Base-by-base conservation (phyloP, 2,113 vertebrate species). In the Mandrillus leucophaeus region DNA sequence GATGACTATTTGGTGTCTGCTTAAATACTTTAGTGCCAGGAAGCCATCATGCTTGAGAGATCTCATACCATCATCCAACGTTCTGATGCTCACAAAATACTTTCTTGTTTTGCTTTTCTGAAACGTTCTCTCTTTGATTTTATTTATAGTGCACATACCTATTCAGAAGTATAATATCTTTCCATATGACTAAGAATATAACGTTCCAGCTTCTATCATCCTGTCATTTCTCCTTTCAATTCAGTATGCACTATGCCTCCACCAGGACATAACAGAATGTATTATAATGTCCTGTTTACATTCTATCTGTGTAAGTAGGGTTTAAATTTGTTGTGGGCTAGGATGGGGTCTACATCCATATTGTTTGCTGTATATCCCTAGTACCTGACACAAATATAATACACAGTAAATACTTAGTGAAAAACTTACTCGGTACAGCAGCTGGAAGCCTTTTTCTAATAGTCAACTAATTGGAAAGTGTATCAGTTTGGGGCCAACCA, bases 331-430 rank as follows among this genome's bases (percentile, higher is more conserved):
- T 32, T 88, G 32, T 50, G 25, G 52, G 17, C 55, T 43, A 64
- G 4, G 5, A 30, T 0, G 0, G 3, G 11, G n/a, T 30, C 79
- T 66, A 27, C 7, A 75, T 73, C 10, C 25, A 27, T 8, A 4
- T 32, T 38, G 16, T 38, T 88, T 48, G 17, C 14, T 70, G 8
- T 52, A 2, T 9, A 23, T 2, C 9, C 32, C 22, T n/a, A 6
- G 0, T 32, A 80, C 8, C 0, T 43, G 50, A 61, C 52, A 43
- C 22, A 75, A 25, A 17, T 16, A 17, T 5, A 13, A 32, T 50
- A 83, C 17, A 40, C 2, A n/a, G 40, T 18, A 38, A 32, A 27
- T 48, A 23, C 38, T 61, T 18, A 84, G 70, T 50, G 40, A 90
- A 88, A 96, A 8, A 3, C 7, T 61, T 59, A 38, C 32, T 64